Evolutionary conservation across 2,888 invertebrate genomes (phyloP).

Genomic region (Chalcis sispes): DNA sequence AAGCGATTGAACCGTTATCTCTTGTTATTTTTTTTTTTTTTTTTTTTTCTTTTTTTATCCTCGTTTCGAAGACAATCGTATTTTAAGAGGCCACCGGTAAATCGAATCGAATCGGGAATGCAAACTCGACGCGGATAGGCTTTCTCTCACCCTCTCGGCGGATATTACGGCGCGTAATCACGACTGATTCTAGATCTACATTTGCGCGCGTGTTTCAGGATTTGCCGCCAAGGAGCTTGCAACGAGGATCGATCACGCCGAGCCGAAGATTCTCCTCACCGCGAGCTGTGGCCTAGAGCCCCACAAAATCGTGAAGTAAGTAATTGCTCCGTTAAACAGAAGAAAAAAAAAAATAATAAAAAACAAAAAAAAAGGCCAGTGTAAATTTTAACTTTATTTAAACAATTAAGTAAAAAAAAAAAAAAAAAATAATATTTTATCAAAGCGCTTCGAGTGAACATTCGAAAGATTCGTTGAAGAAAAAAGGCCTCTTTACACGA

Average conservation of each 20-base stretch:
- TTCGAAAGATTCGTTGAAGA: no score
- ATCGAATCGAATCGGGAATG: not conserved
- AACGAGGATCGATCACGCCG: conserved; percentile 90
- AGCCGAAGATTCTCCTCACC: conserved; percentile 92
- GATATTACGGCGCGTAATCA: not conserved
- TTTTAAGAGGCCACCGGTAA: not conserved
- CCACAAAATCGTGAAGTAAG: conserved; percentile 85
- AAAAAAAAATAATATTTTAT: not conserved
- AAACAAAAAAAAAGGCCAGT: no score
- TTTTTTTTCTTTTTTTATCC: no score
- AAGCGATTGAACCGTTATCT: no score
- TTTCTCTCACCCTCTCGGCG: no score
- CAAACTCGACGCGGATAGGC: not conserved
- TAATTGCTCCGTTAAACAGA: not conserved
- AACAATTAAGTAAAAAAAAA: not conserved
- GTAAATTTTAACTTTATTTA: no score
- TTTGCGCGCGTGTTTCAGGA: conserved; percentile 77
- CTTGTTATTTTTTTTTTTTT: no score
- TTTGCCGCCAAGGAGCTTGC: conserved; percentile 93
- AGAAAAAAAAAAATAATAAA: not conserved
- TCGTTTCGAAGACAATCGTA: no score
- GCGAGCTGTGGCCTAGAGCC: conserved; percentile 96
- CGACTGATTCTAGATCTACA: not conserved
- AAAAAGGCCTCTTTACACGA: no score
- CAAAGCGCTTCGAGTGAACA: not conserved